Conservation (phyloP, 2,113 vertebrate genomes). For the Blennius ocellaris region DNA sequence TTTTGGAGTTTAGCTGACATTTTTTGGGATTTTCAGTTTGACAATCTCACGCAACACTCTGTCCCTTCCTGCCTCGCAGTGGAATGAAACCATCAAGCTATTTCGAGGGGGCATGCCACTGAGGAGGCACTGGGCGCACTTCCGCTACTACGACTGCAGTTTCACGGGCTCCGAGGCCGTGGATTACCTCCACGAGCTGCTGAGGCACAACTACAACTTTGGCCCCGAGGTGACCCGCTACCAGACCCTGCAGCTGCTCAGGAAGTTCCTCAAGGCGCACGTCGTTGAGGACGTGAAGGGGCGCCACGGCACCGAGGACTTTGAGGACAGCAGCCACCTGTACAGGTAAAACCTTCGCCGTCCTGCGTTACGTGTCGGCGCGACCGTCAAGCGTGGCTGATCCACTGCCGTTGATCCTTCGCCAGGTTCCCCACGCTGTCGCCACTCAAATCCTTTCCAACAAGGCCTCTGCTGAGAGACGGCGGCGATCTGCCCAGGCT, state of each 20-base stretch:
- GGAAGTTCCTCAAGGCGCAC: conserved; percentile 76
- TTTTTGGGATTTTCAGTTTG: no score
- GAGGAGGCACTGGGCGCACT: conserved; percentile 73
- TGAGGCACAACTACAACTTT: conserved; percentile 73
- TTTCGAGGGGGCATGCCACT: conserved; percentile 71
- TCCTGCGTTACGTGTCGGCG: neutral
- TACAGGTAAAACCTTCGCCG: conserved; percentile 58
- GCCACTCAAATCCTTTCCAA: conserved; percentile 72
- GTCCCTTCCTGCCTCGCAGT: conserved; percentile 47
- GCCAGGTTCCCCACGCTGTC: conserved; percentile 70
- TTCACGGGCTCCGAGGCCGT: conserved; percentile 72
- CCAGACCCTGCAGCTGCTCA: conserved; percentile 75
- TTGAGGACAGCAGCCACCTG: conserved; percentile 69
- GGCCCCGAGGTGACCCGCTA: conserved; percentile 75
- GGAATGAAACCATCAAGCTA: conserved; percentile 79
- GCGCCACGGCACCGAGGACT: conserved; percentile 73
- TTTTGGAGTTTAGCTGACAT: no score
- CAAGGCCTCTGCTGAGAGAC: conserved; percentile 60
- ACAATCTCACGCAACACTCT: neutral
- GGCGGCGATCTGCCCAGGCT: conserved; percentile 72
- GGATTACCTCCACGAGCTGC: conserved; percentile 72
- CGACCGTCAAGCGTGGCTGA: neutral
- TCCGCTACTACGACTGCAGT: conserved; percentile 72
- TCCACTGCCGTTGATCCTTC: conserved; percentile 2
- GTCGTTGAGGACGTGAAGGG: conserved; percentile 76